phyloP scores from a whole-genome alignment of 2,888 invertebrate genomes.

The Scaptomyza polygonia region DNA sequence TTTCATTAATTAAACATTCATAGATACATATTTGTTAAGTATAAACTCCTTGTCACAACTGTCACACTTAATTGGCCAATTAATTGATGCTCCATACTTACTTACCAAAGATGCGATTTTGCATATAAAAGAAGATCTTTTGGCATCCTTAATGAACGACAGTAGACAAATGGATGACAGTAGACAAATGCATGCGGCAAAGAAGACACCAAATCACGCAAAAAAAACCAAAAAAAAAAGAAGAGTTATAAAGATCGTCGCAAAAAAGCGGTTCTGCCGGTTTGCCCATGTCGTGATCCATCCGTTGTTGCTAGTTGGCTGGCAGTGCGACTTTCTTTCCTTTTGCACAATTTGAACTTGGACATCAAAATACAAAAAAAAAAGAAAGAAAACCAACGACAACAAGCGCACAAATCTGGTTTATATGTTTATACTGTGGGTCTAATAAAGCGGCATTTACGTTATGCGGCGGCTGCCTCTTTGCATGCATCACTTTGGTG shows the following conservation, averaged over 20 bases:
- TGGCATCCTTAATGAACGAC: slow-evolving; percentile 30
- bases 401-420: slow-evolving; percentile 68
- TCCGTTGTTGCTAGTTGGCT: slow-evolving; percentile 30
- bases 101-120: slow-evolving; percentile 14
- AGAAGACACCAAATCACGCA: slow-evolving; percentile 41
- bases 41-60: slow-evolving; percentile 35
- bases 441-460: slow-evolving; percentile 68
- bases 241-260: slow-evolving; percentile 33
- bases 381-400: slow-evolving; percentile 11
- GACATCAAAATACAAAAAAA: slow-evolving; percentile 53
- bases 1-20: slow-evolving; percentile 55
- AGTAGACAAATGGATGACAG: slow-evolving; percentile 22
- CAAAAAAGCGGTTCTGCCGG: slow-evolving; percentile 76
- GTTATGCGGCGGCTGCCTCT: slow-evolving; percentile 25
- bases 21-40: slow-evolving; percentile 18
- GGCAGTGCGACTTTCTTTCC: slow-evolving; percentile 62
- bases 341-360: slow-evolving; percentile 76
- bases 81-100: slow-evolving; percentile 6
- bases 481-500: slow-evolving; percentile 11
- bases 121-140: slow-evolving; percentile 29
- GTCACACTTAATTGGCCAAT: slow-evolving; percentile 31
- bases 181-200: slow-evolving; percentile 44
- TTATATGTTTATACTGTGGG: slow-evolving; percentile 61
- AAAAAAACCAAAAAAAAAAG: slow-evolving; percentile 29
- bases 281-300: slow-evolving; percentile 72